phyloP scores from a whole-genome alignment of 2,888 invertebrate genomes.

The Drosophila merina region DNA sequence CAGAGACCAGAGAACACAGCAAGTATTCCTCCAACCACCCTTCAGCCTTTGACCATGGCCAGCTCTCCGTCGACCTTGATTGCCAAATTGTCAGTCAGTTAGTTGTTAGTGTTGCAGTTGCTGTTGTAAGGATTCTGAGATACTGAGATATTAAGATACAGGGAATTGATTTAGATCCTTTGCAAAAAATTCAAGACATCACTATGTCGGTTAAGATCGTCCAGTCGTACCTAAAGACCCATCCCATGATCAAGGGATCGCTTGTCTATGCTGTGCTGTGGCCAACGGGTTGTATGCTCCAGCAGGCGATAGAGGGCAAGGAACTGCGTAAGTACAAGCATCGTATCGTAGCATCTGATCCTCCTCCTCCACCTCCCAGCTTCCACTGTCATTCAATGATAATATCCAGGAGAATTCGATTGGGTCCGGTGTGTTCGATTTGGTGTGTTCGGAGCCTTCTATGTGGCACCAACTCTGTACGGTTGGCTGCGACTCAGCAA shows the following conservation, averaged over 20 bases:
- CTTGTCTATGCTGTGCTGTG: constrained; percentile 88
- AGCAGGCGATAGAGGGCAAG: constrained; percentile 88
- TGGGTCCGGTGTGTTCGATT: constrained; percentile 89
- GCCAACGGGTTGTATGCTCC: constrained; percentile 90
- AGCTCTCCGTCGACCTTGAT: constrained; percentile 11
- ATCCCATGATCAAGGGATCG: constrained; percentile 86
- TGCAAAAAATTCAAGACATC: constrained; percentile 26
- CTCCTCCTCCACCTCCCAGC: not conserved
- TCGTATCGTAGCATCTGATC: not conserved
- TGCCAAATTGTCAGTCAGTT: not conserved
- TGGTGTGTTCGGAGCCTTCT: constrained; percentile 90
- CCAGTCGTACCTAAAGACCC: constrained; percentile 54
- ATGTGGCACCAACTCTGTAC: constrained; percentile 92
- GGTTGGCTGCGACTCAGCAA: constrained; percentile 91
- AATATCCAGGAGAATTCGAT: constrained; percentile 85
- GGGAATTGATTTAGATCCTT: not conserved
- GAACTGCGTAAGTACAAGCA: constrained; percentile 84
- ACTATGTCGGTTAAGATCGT: constrained; percentile 33
- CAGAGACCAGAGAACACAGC: constrained; percentile 11
- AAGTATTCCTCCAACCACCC: constrained; percentile 20
- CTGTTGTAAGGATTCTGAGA: constrained; percentile 1
- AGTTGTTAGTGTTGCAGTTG: constrained; percentile 2
- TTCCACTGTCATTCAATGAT: not conserved
- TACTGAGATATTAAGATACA: not conserved
- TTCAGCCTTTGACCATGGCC: constrained; percentile 20